Conservation (phyloP, 2,888 invertebrate species). For the Listrodromus nycthemerus region DNA sequence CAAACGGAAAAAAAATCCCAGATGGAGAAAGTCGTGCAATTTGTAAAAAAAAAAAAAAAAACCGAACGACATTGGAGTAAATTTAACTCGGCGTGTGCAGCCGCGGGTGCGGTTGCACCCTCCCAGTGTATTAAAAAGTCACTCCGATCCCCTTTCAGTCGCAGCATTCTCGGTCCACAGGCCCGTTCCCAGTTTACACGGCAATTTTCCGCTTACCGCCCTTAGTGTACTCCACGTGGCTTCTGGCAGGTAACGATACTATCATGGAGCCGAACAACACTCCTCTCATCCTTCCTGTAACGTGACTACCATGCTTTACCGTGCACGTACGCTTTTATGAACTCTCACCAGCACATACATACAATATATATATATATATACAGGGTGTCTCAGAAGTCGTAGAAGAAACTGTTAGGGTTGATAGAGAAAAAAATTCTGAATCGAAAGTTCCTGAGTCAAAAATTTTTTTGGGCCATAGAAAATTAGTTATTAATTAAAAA, state of each 20-base stretch:
- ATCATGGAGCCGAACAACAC: slow-evolving; percentile 37
- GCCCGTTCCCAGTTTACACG: slow-evolving; percentile 57
- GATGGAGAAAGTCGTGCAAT: neutral
- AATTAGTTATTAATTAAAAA: no score
- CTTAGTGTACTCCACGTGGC: slow-evolving; percentile 27
- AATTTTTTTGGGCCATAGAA: no score
- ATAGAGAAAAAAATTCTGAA: no score
- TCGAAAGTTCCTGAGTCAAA: no score
- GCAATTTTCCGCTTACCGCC: slow-evolving; percentile 62
- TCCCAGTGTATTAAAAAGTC: slow-evolving; percentile 23
- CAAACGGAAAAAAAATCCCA: neutral
- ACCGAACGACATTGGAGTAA: neutral
- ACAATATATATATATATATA: neutral
- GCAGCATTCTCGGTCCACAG: slow-evolving; percentile 9
- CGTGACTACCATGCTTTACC: slow-evolving; percentile 17
- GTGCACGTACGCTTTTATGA: slow-evolving; percentile 48
- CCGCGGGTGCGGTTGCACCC: neutral
- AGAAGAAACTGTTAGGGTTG: no score
- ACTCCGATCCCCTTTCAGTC: slow-evolving; percentile 22
- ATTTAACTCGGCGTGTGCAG: neutral
- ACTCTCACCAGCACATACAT: slow-evolving; percentile 1
- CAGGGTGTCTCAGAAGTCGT: no score
- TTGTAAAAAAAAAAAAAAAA: neutral
- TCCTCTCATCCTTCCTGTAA: slow-evolving; percentile 8
- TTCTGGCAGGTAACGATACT: slow-evolving; percentile 52